Evolutionary conservation across 2,797 vertebrate genomes (phyloP).

Genomic region (Rhabdophis nuchalis): DNA sequence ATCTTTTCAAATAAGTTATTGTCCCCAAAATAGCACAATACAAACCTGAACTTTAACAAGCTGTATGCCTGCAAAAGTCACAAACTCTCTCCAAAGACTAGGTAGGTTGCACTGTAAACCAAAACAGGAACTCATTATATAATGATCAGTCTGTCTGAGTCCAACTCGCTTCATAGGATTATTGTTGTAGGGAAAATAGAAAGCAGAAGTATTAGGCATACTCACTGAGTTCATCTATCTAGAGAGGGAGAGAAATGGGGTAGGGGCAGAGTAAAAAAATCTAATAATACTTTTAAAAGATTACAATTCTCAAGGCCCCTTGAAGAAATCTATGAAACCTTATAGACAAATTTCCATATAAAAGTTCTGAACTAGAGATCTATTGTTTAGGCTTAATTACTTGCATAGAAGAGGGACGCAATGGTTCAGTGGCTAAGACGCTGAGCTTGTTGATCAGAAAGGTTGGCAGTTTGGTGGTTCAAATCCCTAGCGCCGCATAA

Average conservation of each 20-base stretch:
- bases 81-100: neutral
- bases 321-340: neutral
- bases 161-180: neutral
- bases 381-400: neutral
- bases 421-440: too few relatives aligned
- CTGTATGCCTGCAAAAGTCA: neutral
- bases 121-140: neutral
- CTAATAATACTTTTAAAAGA: neutral
- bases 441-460: too few relatives aligned
- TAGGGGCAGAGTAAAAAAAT: neutral
- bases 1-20: neutral
- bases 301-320: neutral
- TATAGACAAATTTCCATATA: neutral
- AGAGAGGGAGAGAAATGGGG: neutral
- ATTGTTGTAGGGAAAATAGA: neutral
- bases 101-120: neutral
- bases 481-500: too few relatives aligned
- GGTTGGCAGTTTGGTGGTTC: too few relatives aligned
- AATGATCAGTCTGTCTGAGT: neutral
- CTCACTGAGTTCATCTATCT: neutral
- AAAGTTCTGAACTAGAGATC: neutral
- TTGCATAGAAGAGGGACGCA: neutral
- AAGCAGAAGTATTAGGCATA: neutral
- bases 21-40: neutral
- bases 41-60: neutral